Conservation (phyloP, 92 coral and sea anemone species). For the Ricordea florida region DNA sequence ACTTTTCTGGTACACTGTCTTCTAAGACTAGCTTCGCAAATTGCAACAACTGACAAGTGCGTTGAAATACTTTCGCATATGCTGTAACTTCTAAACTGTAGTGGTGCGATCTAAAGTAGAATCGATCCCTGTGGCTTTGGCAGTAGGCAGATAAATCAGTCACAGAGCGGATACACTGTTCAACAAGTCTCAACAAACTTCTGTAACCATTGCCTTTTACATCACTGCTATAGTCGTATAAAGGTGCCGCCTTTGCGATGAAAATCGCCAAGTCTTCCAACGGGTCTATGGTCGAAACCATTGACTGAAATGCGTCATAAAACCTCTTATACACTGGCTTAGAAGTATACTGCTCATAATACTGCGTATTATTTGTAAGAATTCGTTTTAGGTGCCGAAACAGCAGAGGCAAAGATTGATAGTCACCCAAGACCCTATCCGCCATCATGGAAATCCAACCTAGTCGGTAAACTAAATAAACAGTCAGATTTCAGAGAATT, state of each 20-base stretch:
- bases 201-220: slow-evolving; percentile 95
- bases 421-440: slow-evolving; percentile 24
- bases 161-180: slow-evolving; percentile 79
- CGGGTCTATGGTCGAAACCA: slow-evolving; percentile 59
- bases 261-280: slow-evolving; percentile 65
- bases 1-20: slow-evolving; percentile 69
- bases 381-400: slow-evolving; percentile 74
- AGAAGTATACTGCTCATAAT: slow-evolving; percentile 54
- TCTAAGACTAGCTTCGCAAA: slow-evolving; percentile 68
- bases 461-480: neutral
- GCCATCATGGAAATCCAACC: slow-evolving; percentile 21
- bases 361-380: slow-evolving; percentile 67
- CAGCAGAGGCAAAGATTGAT: slow-evolving; percentile 1
- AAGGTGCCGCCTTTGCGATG: slow-evolving; percentile 70
- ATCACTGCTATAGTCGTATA: slow-evolving; percentile 80
- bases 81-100: slow-evolving; percentile 90
- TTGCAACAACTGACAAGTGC: slow-evolving; percentile 72
- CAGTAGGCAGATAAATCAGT: slow-evolving; percentile 82
- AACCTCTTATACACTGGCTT: slow-evolving; percentile 73
- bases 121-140: slow-evolving; percentile 76
- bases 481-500: no score
- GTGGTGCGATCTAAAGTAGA: slow-evolving; percentile 92
- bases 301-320: slow-evolving; percentile 73
- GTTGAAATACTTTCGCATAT: slow-evolving; percentile 65
- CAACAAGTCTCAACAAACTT: slow-evolving; percentile 71